Evolutionary conservation across 2,113 vertebrate genomes (phyloP), one percentile per base, ranked within the genome.

Genomic region (Sylvilagus bachmani): DNA sequence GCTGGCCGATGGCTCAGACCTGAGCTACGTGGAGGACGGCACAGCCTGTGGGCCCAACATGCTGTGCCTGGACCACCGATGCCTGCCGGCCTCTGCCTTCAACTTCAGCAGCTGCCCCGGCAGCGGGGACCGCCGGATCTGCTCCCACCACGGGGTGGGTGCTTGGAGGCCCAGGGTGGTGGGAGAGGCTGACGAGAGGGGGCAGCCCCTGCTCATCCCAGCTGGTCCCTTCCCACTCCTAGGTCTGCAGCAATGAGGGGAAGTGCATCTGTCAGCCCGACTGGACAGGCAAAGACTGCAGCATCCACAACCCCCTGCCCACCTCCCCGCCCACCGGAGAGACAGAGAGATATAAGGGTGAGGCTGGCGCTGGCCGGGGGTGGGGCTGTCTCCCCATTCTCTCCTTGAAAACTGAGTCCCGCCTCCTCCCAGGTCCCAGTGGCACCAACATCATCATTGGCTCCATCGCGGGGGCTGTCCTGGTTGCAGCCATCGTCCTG

Each of bases 391-490:
- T 19, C 5, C 9, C 51, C 74, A 1, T 0, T 11, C 61, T 74
- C 31, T 92, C 61, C 91, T 80, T 74, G 51, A 80, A 93, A 97
- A 96, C 96, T 13, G 3, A 86, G 74, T 87, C 85, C 82, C 96
- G 94, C 95, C 95, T 96, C 98, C 98, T 96, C 98, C 94, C 99
- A 99, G 99, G 99, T 99, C 99, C 99, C 98, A 99, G 99, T 97
- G 99, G 99, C 97, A 99, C 99, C 99, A 99, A 99, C 98, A 99
- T 99, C 98, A 99, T 99, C 97, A 99, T 99, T 94, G 99, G 99
- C 98, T 99, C 99, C 98, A 99, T 99, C 92, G 99, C 99, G 73
- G 99, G 99, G 98, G 99, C 99, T 96, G 99, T 99, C 98, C 99
- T 99, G 98, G 99, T 99, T 96, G 99, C 99, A 97, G 99, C 99